Evolutionary conservation across 2,113 vertebrate species (phyloP).

Genomic region (Lagenorhynchus albirostris): DNA sequence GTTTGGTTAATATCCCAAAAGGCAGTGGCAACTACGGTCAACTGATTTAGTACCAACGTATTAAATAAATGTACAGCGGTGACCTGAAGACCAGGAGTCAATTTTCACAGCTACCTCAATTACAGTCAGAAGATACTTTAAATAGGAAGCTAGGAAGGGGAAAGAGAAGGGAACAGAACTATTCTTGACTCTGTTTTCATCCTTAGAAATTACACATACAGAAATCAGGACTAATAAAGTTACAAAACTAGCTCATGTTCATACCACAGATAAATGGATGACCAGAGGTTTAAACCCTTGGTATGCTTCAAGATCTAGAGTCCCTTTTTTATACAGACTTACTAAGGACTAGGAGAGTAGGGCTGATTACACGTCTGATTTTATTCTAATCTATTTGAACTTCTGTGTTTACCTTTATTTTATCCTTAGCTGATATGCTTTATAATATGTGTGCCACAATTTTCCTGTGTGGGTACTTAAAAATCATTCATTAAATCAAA

Average conservation of each 20-base stretch:
- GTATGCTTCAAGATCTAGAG: not conserved
- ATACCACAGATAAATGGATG: not conserved
- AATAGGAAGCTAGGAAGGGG: not conserved
- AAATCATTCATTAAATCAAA: constrained; percentile 16
- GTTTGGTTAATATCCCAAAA: not conserved
- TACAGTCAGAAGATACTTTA: not conserved
- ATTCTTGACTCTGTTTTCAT: not conserved
- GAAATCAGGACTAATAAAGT: not conserved
- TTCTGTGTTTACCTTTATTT: not conserved
- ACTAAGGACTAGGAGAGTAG: not conserved
- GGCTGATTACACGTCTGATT: not conserved
- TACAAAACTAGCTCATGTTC: not conserved
- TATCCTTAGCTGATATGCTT: not conserved
- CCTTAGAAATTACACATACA: not conserved
- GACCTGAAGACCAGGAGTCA: not conserved
- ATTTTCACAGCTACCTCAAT: not conserved
- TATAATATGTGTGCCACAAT: not conserved
- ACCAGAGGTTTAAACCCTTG: not conserved
- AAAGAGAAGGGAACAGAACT: not conserved
- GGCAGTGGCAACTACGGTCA: not conserved
- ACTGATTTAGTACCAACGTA: not conserved
- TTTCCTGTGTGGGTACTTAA: not conserved
- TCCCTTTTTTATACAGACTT: not conserved
- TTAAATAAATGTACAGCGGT: not conserved
- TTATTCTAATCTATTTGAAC: not conserved